These are phyloP conservation scores for Cyprinodon brontotheroides DNA, from an alignment of 2,113 vertebrate species.

Conservation along the genomic window DNA sequence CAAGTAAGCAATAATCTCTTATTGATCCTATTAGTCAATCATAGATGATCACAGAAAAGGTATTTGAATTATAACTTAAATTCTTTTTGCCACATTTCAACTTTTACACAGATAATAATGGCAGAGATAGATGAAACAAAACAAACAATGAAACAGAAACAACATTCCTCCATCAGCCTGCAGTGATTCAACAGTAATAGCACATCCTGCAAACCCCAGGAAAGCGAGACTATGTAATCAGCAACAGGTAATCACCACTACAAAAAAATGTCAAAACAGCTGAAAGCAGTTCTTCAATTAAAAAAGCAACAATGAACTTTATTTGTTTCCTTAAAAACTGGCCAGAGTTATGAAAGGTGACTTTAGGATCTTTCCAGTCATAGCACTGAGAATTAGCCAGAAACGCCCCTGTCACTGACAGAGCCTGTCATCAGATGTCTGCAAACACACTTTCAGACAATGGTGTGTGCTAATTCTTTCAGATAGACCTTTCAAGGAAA, in stretches of 20 bases:
- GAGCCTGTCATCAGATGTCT: slow-evolving; percentile 9
- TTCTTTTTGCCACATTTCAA: slow-evolving; percentile 37
- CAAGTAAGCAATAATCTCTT: slow-evolving; percentile 52
- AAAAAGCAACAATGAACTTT: neutral
- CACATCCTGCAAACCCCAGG: neutral
- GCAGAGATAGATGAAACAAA: slow-evolving; percentile 16
- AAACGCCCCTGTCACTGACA: slow-evolving; percentile 36
- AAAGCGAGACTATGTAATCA: no score
- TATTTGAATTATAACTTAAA: neutral
- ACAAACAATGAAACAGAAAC: slow-evolving; percentile 21
- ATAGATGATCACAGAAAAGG: neutral
- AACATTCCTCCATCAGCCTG: slow-evolving; percentile 6
- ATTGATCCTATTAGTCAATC: neutral
- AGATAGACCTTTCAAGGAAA: neutral
- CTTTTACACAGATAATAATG: slow-evolving; percentile 18
- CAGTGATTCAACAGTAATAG: slow-evolving; percentile 18
- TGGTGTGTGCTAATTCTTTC: neutral
- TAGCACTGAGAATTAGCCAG: slow-evolving; percentile 18
- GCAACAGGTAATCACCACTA: slow-evolving; percentile 56
- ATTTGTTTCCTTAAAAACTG: neutral
- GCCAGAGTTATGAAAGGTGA: slow-evolving; percentile 36
- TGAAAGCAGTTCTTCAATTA: neutral
- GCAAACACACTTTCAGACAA: neutral
- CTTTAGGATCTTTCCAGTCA: slow-evolving; percentile 37
- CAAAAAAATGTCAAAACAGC: neutral